Evolutionary conservation across 2,797 vertebrate genomes (phyloP).

Genomic region (Phalloptychus januarius): DNA sequence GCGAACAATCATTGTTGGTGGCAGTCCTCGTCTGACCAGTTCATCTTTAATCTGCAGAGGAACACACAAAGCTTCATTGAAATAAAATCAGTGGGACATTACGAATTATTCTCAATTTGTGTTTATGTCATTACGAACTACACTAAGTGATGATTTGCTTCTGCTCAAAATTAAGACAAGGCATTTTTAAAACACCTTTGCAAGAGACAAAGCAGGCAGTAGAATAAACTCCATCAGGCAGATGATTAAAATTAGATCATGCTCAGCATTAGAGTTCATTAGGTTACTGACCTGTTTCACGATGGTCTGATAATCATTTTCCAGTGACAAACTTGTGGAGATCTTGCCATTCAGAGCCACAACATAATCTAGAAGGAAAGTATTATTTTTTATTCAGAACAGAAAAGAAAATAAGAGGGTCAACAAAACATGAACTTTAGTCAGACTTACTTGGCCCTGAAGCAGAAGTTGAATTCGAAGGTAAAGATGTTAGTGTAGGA

Average conservation of each 20-base stretch:
- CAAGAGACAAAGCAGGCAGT: not conserved
- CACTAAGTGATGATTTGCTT: not conserved
- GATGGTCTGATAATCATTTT: not conserved
- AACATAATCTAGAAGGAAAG: not conserved
- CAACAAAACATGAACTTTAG: not conserved
- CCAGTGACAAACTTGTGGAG: not conserved
- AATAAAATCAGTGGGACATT: not conserved
- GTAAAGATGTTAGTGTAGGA: not conserved
- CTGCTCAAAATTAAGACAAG: not conserved
- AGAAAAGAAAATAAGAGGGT: not conserved
- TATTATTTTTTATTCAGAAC: not conserved
- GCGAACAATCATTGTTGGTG: not conserved
- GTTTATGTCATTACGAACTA: not conserved
- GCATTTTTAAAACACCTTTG: not conserved
- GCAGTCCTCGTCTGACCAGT: not conserved
- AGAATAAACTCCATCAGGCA: not conserved
- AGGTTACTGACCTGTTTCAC: not conserved
- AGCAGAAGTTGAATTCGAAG: not conserved
- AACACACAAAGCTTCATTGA: not conserved
- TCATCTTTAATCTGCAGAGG: conserved; percentile 1
- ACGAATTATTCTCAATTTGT: not conserved
- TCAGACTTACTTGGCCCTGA: not conserved
- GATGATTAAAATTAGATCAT: not conserved
- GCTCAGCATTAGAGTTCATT: not conserved
- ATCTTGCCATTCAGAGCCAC: not conserved